These are phyloP conservation scores for Coelopa pilipes DNA, from an alignment of 2,888 invertebrate species.

Conservation along the genomic window DNA sequence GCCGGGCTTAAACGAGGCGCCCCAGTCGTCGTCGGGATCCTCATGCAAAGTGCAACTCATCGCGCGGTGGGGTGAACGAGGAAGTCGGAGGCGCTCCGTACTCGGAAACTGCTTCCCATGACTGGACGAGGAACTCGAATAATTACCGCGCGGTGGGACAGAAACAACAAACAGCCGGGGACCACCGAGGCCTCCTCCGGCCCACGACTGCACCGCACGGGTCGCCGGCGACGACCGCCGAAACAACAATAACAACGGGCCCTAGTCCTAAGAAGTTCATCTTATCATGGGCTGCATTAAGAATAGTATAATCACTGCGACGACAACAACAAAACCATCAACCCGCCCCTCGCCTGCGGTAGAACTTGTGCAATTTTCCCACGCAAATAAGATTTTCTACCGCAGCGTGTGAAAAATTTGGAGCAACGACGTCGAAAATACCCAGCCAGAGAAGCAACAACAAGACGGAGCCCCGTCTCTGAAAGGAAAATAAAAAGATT, in stretches of 20 bases:
- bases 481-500: not conserved
- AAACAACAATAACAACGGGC: not conserved
- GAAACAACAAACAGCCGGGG: not conserved
- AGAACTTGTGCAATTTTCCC: constrained; percentile 55
- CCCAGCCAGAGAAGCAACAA: constrained; percentile 13
- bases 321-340: not conserved
- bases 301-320: constrained; percentile 15
- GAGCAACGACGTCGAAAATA: constrained; percentile 41
- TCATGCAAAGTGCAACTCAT: not conserved
- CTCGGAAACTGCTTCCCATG: constrained; percentile 35
- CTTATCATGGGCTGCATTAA: constrained; percentile 29
- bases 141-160: not conserved
- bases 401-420: constrained; percentile 59
- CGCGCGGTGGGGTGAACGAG: no score
- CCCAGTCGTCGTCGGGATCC: not conserved
- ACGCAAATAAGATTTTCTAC: constrained; percentile 53
- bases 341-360: constrained; percentile 1
- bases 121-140: not conserved
- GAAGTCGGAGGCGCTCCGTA: not conserved
- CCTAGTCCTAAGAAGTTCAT: constrained; percentile 19
- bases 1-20: not conserved
- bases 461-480: not conserved
- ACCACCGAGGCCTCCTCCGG: not conserved
- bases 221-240: no score
- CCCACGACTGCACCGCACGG: constrained; percentile 11